These are phyloP conservation scores for Babyrousa celebensis DNA, from an alignment of 2,797 vertebrate genomes.

Conservation along the genomic window DNA sequence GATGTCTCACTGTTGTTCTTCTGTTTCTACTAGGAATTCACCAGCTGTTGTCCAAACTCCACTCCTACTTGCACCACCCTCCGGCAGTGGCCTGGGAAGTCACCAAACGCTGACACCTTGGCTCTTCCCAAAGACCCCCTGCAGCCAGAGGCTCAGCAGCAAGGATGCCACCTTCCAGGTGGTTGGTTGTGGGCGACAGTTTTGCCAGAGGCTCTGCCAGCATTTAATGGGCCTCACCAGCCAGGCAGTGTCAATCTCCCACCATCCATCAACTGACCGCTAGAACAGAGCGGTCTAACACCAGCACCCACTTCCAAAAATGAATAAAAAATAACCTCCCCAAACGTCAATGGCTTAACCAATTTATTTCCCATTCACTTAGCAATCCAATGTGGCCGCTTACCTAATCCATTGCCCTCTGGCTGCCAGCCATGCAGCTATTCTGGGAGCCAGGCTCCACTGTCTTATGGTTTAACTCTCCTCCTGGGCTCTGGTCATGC, in stretches of 20 bases:
- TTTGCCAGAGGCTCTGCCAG: background rate
- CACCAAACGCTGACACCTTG: rapidly evolving
- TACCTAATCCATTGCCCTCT: background rate
- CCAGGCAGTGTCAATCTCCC: rapidly evolving
- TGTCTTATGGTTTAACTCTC: rapidly evolving
- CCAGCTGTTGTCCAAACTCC: rapidly evolving
- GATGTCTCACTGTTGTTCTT: too few relatives aligned
- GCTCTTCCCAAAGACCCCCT: background rate
- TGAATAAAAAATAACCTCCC: background rate
- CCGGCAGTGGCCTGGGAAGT: rapidly evolving
- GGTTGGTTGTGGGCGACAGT: rapidly evolving
- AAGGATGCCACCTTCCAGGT: background rate
- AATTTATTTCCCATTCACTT: background rate
- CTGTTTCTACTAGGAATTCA: background rate
- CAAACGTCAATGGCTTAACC: too few relatives aligned
- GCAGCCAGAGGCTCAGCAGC: rapidly evolving
- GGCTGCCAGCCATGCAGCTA: rapidly evolving
- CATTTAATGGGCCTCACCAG: background rate
- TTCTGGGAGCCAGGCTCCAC: background rate
- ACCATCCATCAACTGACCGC: rapidly evolving
- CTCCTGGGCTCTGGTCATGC: rapidly evolving
- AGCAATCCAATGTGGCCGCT: rapidly evolving
- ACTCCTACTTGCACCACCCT: too few relatives aligned
- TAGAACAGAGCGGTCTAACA: too few relatives aligned
- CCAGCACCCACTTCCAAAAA: background rate